Evolutionary conservation across 2,888 invertebrate genomes (phyloP).

Genomic region (Cacoxenus indagator): DNA sequence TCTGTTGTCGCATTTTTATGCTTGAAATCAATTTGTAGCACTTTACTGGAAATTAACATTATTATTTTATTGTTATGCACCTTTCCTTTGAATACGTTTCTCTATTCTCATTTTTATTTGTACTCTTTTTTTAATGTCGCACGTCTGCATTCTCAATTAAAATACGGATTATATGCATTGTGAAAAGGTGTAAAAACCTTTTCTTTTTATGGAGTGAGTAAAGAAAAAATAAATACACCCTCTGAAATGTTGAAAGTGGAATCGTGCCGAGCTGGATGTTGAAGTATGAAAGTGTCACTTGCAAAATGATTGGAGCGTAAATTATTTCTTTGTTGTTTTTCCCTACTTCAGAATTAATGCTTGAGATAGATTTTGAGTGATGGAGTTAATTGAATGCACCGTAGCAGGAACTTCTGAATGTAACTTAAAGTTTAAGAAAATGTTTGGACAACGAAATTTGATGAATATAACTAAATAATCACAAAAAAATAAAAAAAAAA

Average conservation of each 20-base stretch:
- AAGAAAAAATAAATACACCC: constrained; percentile 23
- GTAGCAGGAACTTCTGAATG: constrained; percentile 31
- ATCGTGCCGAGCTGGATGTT: constrained; percentile 21
- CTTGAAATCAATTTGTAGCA: constrained; percentile 59
- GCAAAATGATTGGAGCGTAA: constrained; percentile 55
- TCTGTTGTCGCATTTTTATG: constrained; percentile 37
- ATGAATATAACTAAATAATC: too few relatives aligned
- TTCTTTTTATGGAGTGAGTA: neutral
- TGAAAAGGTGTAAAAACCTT: constrained; percentile 42
- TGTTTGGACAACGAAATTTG: too few relatives aligned
- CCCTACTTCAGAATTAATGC: constrained; percentile 54
- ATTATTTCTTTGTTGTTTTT: constrained; percentile 45
- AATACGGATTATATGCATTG: constrained; percentile 33
- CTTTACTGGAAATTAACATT: constrained; percentile 53
- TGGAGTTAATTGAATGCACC: constrained; percentile 57
- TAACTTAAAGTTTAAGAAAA: too few relatives aligned
- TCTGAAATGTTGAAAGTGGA: constrained; percentile 25
- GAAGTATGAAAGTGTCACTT: constrained; percentile 57
- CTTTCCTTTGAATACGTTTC: constrained; percentile 30
- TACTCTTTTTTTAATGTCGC: constrained; percentile 37
- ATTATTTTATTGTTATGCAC: constrained; percentile 43
- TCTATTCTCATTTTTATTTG: constrained; percentile 32
- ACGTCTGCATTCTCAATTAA: constrained; percentile 57
- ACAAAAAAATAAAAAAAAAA: too few relatives aligned
- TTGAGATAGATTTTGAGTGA: constrained; percentile 58